Base-by-base conservation (phyloP, 2,888 invertebrate genomes). In the Geotrupes spiniger region DNA sequence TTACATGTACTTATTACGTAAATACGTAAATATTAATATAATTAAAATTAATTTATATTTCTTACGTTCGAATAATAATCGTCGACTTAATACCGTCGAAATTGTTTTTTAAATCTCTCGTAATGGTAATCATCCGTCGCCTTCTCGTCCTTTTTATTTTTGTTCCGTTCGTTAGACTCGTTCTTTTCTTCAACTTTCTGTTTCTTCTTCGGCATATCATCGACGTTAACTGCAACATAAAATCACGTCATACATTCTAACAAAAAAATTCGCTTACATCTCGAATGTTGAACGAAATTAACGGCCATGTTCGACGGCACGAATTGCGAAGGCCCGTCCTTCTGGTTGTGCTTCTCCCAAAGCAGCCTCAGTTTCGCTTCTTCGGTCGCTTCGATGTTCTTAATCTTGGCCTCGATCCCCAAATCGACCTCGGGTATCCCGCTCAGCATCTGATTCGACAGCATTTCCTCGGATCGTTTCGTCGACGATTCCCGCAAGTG, bases 371-470 rank as follows among this genome's bases (percentile, higher is more conserved):
- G 84, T 75, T 98, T 99, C 0, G 98, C 97, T 66, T 95, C 96
- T 74, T 99, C 99, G 0, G 99, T 99, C 1, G 96, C 95, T 79
- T 99, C 96, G 60, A 99, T 99, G 71, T 99, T 99, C 66, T 87
- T 87, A 54, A 99, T 99, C 77, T 99, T 97, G 0, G 95, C 95
- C 65, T 97, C 95, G 61, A 99, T 96, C n/a, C 99, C 99, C 42
- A 99, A 80, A 75, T 99, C 98, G 0, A 99, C 93, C 78, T 99
- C 99, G 0, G 99, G 99, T 58, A 99, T 99, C 27, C 99, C 99
- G 67, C 94, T 97, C 2, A 99, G 78, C 99, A 99, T 99, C 78
- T 99, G 98, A 80, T 98, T 97, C 2, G 98, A 98, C 63, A 99
- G 82, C 94, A 99, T 97, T 76, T 99, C 99, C 73, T 99, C 98